Percentiles rank a stretch among this genome's conserved stretches.
Evolutionary conservation across 2,888 invertebrate genomes (phyloP).

Genomic region (Lottia gigantea): DNA sequence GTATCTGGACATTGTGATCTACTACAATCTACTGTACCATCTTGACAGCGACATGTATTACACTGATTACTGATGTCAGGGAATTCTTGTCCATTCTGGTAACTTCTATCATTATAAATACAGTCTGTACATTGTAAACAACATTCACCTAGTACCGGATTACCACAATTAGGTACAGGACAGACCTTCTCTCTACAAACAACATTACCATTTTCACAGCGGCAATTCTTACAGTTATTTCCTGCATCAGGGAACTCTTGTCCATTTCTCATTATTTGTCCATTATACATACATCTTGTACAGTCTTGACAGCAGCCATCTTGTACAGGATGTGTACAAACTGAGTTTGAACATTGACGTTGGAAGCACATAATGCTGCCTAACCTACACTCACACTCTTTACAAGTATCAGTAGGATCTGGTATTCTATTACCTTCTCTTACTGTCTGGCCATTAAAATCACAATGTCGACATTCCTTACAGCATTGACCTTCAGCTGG

Average conservation of each 20-base stretch:
- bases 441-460: slow-evolving; percentile 40
- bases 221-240: slow-evolving; percentile 29
- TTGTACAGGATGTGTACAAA: slow-evolving; percentile 33
- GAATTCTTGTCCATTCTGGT: slow-evolving; percentile 38
- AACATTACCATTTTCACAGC: slow-evolving; percentile 29
- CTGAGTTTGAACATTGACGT: slow-evolving; percentile 32
- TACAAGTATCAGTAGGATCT: slow-evolving; percentile 31
- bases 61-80: slow-evolving; percentile 39
- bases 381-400: slow-evolving; percentile 33
- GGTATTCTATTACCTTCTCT: slow-evolving; percentile 39
- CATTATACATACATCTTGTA: slow-evolving; percentile 38
- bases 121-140: slow-evolving; percentile 38
- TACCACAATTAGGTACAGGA: slow-evolving; percentile 15
- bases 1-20: slow-evolving; percentile 25
- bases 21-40: slow-evolving; percentile 32
- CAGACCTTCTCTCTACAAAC: slow-evolving; percentile 21
- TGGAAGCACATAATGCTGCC: slow-evolving; percentile 41
- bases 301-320: slow-evolving; percentile 44
- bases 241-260: slow-evolving; percentile 31
- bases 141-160: slow-evolving; percentile 25
- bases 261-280: slow-evolving; percentile 34
- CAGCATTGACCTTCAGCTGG: slow-evolving; percentile 44
- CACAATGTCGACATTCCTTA: slow-evolving; percentile 43
- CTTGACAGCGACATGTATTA: slow-evolving; percentile 40
- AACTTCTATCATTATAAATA: slow-evolving; percentile 33